phyloP scores from a whole-genome alignment of 2,113 vertebrate genomes.

The Amia ocellicauda region DNA sequence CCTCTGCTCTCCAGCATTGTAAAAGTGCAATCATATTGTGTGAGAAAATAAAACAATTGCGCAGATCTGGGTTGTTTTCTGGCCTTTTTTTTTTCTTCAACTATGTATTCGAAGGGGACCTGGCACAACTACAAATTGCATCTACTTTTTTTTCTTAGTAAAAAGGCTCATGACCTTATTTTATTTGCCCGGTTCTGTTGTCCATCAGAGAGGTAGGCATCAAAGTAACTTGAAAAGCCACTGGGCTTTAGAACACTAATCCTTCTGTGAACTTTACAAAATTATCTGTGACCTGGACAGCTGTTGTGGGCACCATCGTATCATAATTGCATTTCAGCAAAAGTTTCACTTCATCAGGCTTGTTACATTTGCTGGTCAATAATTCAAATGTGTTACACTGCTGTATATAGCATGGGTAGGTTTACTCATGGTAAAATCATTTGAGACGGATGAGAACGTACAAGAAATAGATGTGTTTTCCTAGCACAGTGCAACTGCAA shows the following conservation, averaged over 20 bases:
- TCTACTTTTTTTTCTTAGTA: no score
- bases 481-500: no score
- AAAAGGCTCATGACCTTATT: background rate
- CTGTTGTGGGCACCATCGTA: constrained; percentile 49
- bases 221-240: constrained; percentile 16
- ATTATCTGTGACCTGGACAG: constrained; percentile 42
- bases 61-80: no score
- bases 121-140: no score
- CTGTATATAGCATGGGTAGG: constrained; percentile 63
- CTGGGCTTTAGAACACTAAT: background rate
- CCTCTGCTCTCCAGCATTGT: background rate
- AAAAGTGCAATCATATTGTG: no score
- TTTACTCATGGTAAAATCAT: constrained; percentile 55
- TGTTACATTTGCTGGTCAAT: constrained; percentile 64
- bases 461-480: no score
- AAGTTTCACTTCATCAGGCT: constrained; percentile 56
- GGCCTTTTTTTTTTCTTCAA: no score
- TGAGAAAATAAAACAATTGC: no score
- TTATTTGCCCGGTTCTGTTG: constrained; percentile 11
- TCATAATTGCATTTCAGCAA: constrained; percentile 57
- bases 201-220: constrained; percentile 13
- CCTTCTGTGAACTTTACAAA: constrained; percentile 6
- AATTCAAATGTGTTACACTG: constrained; percentile 51
- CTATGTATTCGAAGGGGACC: no score
- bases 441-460: constrained; percentile 46